Percentiles rank a stretch among this genome's conserved stretches.
Conservation (phyloP, 2,888 invertebrate genomes). For the Dorcus hopei region DNA sequence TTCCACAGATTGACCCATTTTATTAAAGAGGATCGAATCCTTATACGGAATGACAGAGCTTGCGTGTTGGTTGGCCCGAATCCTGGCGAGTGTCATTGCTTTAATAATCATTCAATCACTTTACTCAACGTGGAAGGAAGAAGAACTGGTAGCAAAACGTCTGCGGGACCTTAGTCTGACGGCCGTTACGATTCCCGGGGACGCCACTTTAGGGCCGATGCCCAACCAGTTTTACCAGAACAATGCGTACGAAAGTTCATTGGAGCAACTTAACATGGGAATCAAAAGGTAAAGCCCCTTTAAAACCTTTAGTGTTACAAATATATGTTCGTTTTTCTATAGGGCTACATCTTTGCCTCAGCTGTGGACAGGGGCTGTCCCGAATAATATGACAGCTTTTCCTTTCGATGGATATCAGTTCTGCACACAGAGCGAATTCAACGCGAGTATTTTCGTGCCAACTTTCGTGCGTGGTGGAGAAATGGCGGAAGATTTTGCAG, state of each 20-base stretch:
- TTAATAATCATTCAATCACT: constrained; percentile 53
- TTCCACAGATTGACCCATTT: constrained; percentile 1
- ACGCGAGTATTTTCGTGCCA: constrained; percentile 47
- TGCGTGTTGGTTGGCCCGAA: constrained; percentile 51
- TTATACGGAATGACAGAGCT: constrained; percentile 53
- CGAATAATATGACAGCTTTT: constrained; percentile 39
- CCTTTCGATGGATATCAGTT: constrained; percentile 43
- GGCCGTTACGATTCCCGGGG: constrained; percentile 38
- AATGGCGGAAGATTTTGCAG: constrained; percentile 8
- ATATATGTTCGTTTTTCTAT: constrained; percentile 14
- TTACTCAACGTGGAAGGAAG: constrained; percentile 54
- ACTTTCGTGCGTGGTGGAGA: constrained; percentile 6
- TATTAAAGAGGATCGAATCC: constrained; percentile 49
- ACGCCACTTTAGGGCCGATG: constrained; percentile 31
- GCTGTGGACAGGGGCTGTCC: constrained; percentile 38
- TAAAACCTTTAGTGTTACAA: not conserved
- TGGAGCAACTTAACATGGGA: constrained; percentile 36
- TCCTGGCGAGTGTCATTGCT: constrained; percentile 49
- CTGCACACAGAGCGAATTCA: constrained; percentile 48
- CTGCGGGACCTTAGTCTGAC: constrained; percentile 50
- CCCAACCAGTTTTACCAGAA: constrained; percentile 43
- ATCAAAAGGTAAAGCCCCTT: constrained; percentile 28
- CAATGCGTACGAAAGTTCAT: constrained; percentile 43
- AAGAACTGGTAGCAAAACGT: constrained; percentile 50
- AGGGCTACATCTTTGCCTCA: constrained; percentile 42